Evolutionary conservation across 2,113 vertebrate species (phyloP).

Genomic region (Xiphophorus couchianus): DNA sequence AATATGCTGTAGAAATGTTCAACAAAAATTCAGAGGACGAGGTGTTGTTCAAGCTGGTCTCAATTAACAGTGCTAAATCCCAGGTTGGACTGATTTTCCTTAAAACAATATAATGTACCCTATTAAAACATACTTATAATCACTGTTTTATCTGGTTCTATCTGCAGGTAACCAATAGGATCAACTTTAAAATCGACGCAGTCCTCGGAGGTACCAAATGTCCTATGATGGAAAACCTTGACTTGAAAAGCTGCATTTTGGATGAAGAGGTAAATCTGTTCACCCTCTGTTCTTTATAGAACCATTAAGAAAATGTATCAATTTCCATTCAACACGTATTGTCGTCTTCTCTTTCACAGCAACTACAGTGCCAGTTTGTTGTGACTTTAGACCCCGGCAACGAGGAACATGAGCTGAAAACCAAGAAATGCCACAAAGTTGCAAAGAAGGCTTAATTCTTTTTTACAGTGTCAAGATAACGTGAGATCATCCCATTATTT

Average conservation of each 20-base stretch:
- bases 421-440: constrained; percentile 15
- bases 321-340: not conserved
- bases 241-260: constrained; percentile 51
- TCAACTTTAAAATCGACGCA: constrained; percentile 59
- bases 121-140: not conserved
- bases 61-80: constrained; percentile 34
- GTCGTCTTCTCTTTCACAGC: constrained; percentile 50
- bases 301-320: not conserved
- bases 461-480: not conserved
- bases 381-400: constrained; percentile 51
- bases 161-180: constrained; percentile 58
- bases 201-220: constrained; percentile 69
- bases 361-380: constrained; percentile 61
- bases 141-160: not conserved
- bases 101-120: not conserved
- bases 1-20: constrained; percentile 35
- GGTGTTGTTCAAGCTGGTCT: constrained; percentile 56
- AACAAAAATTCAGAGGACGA: constrained; percentile 46
- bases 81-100: constrained; percentile 47
- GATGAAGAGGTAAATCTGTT: constrained; percentile 50
- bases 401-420: constrained; percentile 19
- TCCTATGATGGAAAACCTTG: constrained; percentile 53
- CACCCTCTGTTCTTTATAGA: not conserved
- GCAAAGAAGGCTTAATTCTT: constrained; percentile 2
- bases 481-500: too few relatives aligned